Percentiles rank a stretch among this genome's conserved stretches.
These are phyloP conservation scores for Ostrea denselamellosa DNA, from an alignment of 1,140 invertebrate genomes.

Conservation along the genomic window DNA sequence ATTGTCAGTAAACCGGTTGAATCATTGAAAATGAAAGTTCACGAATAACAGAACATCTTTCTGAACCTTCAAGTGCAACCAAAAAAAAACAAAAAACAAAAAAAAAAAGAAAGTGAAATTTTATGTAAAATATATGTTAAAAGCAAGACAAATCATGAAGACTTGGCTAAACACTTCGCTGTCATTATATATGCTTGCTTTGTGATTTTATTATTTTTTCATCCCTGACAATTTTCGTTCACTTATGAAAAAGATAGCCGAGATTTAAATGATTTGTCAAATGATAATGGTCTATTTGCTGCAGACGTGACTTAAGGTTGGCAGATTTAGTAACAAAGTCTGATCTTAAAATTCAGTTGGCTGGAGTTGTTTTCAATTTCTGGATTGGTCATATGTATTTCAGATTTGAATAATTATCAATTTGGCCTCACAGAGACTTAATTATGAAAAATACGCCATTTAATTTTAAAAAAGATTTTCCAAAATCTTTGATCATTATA, in stretches of 20 bases:
- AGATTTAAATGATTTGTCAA: slow-evolving; percentile 35
- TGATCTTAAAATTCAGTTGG: slow-evolving; percentile 1
- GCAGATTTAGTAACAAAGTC: slow-evolving; percentile 55
- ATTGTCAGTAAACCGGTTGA: slow-evolving; percentile 34
- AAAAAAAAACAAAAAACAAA: too few species aligned
- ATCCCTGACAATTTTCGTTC: slow-evolving; percentile 9
- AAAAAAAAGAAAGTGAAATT: background rate
- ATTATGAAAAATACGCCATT: too few species aligned
- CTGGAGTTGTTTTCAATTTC: too few species aligned
- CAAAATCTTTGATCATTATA: too few species aligned
- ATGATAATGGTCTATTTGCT: slow-evolving; percentile 42
- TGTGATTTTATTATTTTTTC: slow-evolving; percentile 40
- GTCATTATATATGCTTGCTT: slow-evolving; percentile 46
- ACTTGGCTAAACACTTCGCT: slow-evolving; percentile 46
- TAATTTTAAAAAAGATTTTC: too few species aligned
- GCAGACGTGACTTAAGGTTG: slow-evolving; percentile 47
- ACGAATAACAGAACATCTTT: slow-evolving; percentile 7
- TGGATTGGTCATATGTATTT: too few species aligned
- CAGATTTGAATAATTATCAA: too few species aligned
- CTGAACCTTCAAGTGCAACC: too few species aligned
- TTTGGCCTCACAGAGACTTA: too few species aligned
- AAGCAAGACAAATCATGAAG: slow-evolving; percentile 41
- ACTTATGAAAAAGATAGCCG: slow-evolving; percentile 32
- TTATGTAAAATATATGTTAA: background rate
- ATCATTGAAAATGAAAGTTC: background rate